These are phyloP conservation scores for Trochalopteron elliotii DNA, from an alignment of 2,113 vertebrate genomes.

Conservation along the genomic window DNA sequence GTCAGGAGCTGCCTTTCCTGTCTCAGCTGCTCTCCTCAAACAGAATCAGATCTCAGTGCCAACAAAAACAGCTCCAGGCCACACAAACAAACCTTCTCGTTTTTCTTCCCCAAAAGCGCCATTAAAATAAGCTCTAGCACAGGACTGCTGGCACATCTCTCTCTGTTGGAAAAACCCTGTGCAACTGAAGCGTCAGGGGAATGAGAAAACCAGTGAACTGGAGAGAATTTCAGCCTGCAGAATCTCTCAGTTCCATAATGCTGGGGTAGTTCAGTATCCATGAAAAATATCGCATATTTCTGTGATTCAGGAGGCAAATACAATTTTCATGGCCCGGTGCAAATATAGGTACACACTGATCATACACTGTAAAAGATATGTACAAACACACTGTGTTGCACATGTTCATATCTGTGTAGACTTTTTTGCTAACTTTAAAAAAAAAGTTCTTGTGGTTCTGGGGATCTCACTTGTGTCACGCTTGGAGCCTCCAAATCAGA, in stretches of 20 bases:
- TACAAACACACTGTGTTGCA: not conserved
- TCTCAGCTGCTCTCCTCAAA: not conserved
- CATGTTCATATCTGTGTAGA: not conserved
- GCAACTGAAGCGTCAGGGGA: not conserved
- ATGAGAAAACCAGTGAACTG: not conserved
- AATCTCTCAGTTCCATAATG: not conserved
- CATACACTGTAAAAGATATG: rapidly evolving
- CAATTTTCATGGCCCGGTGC: not conserved
- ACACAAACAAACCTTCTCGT: constrained; percentile 24
- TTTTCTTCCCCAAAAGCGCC: not conserved
- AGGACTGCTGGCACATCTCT: not conserved
- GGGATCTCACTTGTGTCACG: not conserved
- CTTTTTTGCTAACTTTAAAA: not conserved
- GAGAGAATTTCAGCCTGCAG: not conserved
- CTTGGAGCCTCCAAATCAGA: not conserved
- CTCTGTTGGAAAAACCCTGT: not conserved
- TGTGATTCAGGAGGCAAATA: not conserved
- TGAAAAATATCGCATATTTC: not conserved
- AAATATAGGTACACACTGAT: not conserved
- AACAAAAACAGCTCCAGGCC: constrained; percentile 34
- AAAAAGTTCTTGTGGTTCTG: not conserved
- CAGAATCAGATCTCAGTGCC: not conserved
- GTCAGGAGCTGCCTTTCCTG: constrained; percentile 35
- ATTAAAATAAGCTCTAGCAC: not conserved
- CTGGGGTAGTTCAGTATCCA: not conserved